phyloP scores from a whole-genome alignment of 2,797 vertebrate genomes.

The Tympanoctomys barrerae region DNA sequence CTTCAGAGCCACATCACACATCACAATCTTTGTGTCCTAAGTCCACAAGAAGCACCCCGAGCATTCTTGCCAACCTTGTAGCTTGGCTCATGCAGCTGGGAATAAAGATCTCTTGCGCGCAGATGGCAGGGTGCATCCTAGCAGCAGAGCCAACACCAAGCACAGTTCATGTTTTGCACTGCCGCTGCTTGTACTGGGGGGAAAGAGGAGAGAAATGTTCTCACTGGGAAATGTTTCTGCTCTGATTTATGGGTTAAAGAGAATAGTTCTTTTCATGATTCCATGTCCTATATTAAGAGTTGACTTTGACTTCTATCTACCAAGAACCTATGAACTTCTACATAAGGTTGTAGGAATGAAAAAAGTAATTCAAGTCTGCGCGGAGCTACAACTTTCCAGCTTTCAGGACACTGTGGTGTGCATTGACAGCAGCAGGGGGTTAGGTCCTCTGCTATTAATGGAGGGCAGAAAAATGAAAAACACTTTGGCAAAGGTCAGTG shows the following conservation, averaged over 20 bases:
- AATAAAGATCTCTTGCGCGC: constrained; percentile 77
- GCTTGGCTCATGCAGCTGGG: constrained; percentile 76
- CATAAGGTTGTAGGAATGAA: not conserved
- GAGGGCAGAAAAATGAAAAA: constrained; percentile 59
- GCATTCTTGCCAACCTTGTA: constrained; percentile 76
- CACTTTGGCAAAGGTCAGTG: constrained; percentile 71
- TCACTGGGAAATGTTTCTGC: constrained; percentile 19
- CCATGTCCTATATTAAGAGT: constrained; percentile 8
- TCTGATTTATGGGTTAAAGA: not conserved
- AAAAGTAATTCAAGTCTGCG: not conserved
- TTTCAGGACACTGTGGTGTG: not conserved
- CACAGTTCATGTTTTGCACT: not conserved
- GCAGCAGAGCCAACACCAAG: constrained; percentile 41
- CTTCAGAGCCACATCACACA: constrained; percentile 68
- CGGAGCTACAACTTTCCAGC: not conserved
- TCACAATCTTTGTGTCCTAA: constrained; percentile 66
- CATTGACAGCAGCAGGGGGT: constrained; percentile 41
- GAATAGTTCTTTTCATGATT: constrained; percentile 52
- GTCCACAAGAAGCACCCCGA: constrained; percentile 68
- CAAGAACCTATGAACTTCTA: constrained; percentile 8
- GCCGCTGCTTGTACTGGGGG: constrained; percentile 14
- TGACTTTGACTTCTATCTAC: constrained; percentile 65
- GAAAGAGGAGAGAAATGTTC: constrained; percentile 61
- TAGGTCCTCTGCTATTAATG: constrained; percentile 44
- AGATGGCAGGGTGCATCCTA: constrained; percentile 54